Percentiles rank a stretch among this genome's conserved stretches.
Evolutionary conservation across 2,113 vertebrate genomes (phyloP).

Genomic region (Scopus umbretta): DNA sequence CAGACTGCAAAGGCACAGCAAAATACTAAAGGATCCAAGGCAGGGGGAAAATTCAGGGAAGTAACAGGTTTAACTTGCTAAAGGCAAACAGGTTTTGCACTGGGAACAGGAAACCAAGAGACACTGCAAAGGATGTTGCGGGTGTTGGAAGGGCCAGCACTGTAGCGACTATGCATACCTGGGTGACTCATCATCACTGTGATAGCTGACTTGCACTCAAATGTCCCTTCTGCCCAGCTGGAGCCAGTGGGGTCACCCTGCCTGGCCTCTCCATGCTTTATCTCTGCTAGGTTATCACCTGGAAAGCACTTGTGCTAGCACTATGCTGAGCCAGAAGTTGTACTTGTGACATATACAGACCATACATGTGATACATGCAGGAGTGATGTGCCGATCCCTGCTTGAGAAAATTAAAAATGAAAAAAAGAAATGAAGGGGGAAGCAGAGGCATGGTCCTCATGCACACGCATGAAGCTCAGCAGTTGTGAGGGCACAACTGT

Average conservation of each 20-base stretch:
- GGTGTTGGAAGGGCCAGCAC: not conserved
- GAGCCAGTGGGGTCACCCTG: not conserved
- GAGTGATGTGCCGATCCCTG: not conserved
- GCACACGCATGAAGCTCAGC: not conserved
- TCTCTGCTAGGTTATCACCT: not conserved
- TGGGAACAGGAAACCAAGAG: slow-evolving; percentile 26
- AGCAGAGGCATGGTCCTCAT: not conserved
- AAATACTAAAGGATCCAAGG: not conserved
- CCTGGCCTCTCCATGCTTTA: not conserved
- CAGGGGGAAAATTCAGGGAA: not conserved
- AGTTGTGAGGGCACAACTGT: not conserved
- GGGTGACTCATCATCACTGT: not conserved
- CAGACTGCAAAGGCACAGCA: not conserved
- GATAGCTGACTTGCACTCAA: not conserved
- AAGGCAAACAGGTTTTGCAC: not conserved
- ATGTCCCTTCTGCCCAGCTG: not conserved
- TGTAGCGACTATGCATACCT: not conserved
- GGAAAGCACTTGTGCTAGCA: not conserved
- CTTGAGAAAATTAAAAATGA: not conserved
- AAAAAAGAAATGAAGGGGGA: not conserved
- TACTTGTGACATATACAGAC: not conserved
- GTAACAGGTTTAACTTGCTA: not conserved
- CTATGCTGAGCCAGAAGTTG: not conserved
- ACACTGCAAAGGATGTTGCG: not conserved
- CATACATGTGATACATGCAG: not conserved